These are phyloP conservation scores for Eleginops maclovinus DNA, from an alignment of 2,113 vertebrate species.

Conservation along the genomic window DNA sequence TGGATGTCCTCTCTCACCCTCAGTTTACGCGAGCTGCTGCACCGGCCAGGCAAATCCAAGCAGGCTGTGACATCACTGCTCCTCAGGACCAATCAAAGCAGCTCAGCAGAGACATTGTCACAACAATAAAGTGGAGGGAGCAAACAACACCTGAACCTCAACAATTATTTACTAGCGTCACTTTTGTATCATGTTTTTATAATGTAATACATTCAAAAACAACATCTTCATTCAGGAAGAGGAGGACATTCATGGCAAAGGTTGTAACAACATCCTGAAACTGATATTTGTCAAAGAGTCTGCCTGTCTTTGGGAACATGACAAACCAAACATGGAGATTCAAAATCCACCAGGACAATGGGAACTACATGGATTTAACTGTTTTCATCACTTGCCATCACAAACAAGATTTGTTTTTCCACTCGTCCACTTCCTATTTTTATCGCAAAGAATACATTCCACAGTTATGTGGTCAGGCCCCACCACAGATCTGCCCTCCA, in stretches of 20 bases:
- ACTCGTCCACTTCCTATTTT: conserved; percentile 52
- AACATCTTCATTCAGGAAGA: background rate
- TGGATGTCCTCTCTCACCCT: conserved; percentile 44
- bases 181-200: background rate
- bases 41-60: conserved; percentile 24
- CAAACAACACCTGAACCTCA: conserved; percentile 24
- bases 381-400: conserved; percentile 51
- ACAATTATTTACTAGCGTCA: background rate
- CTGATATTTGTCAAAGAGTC: conserved; percentile 1
- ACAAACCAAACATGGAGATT: conserved; percentile 44
- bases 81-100: conserved; percentile 71
- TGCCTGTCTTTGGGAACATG: conserved; percentile 11
- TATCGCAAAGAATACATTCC: conserved; percentile 56
- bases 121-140: conserved; percentile 14
- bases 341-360: background rate
- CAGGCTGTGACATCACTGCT: conserved; percentile 76
- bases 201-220: background rate
- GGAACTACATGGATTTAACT: conserved; percentile 36
- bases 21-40: conserved; percentile 31
- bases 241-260: background rate
- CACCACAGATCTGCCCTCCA: conserved; percentile 9
- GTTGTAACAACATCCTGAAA: background rate
- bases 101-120: conserved; percentile 33
- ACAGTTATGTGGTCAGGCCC: background rate
- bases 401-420: conserved; percentile 54